These are phyloP conservation scores for Chaenocephalus aceratus DNA, from an alignment of 2,113 vertebrate species.

Conservation along the genomic window DNA sequence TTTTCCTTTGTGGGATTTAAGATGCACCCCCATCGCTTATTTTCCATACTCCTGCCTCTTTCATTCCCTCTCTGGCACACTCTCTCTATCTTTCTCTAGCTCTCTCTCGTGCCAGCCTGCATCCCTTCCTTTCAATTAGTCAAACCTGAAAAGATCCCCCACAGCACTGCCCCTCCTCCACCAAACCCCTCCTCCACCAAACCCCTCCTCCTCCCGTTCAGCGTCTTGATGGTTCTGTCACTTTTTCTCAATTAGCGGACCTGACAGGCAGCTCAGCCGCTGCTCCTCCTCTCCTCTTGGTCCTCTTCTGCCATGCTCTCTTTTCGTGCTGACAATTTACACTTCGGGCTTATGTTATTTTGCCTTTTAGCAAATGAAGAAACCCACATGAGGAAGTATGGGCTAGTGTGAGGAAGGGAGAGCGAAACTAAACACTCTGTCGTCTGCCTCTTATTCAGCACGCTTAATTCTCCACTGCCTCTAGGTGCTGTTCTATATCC, in stretches of 20 bases:
- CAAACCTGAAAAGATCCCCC: slow-evolving; percentile 77
- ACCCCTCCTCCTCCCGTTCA: slow-evolving; percentile 65
- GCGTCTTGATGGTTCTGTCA: slow-evolving; percentile 77
- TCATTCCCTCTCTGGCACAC: slow-evolving; percentile 48
- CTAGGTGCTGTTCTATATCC: slow-evolving; percentile 58
- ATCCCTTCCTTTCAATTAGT: slow-evolving; percentile 85
- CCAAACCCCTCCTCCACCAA: slow-evolving; percentile 65
- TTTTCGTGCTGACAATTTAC: slow-evolving; percentile 38
- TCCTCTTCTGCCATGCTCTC: slow-evolving; percentile 45
- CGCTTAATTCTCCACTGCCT: slow-evolving; percentile 51
- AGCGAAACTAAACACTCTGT: slow-evolving; percentile 23
- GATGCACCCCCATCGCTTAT: slow-evolving; percentile 34
- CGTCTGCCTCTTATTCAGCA: slow-evolving; percentile 42
- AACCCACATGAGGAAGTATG: slow-evolving; percentile 18
- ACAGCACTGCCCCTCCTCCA: slow-evolving; percentile 70
- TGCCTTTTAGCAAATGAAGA: slow-evolving; percentile 11
- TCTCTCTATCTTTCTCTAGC: slow-evolving; percentile 22
- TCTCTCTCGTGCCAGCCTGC: slow-evolving; percentile 65
- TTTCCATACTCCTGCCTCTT: slow-evolving; percentile 53
- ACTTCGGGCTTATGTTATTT: slow-evolving; percentile 35
- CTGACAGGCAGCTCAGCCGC: slow-evolving; percentile 78
- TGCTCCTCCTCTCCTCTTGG: slow-evolving; percentile 70
- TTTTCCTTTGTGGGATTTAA: slow-evolving; percentile 75
- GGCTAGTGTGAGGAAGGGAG: slow-evolving; percentile 5
- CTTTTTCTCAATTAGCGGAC: slow-evolving; percentile 82